phyloP scores from a whole-genome alignment of 2,113 vertebrate genomes.

The Gasterosteus aculeatus region DNA sequence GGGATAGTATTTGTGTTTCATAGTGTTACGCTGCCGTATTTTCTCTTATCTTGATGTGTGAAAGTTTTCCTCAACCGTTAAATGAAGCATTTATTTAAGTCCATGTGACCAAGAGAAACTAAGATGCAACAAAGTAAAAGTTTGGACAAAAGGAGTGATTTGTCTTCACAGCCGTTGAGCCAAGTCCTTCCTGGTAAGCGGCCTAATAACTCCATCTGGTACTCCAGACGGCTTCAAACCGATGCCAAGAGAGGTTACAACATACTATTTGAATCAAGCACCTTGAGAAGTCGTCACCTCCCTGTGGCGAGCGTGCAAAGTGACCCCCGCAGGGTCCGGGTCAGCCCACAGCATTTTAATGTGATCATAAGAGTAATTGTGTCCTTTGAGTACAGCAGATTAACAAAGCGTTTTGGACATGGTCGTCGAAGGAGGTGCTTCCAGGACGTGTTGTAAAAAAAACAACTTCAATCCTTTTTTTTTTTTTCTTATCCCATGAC shows the following conservation, averaged over 20 bases:
- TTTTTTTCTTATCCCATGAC: background rate
- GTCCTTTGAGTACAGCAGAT: too few relatives aligned
- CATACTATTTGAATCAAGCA: constrained; percentile 15
- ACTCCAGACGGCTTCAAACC: background rate
- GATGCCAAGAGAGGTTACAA: constrained; percentile 1
- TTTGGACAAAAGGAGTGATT: background rate
- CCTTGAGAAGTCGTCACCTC: constrained; percentile 15
- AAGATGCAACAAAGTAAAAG: background rate
- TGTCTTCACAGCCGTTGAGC: background rate
- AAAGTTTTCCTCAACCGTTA: background rate
- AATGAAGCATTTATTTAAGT: background rate
- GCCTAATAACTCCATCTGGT: constrained; percentile 30
- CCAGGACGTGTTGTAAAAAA: background rate
- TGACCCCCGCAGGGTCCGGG: background rate
- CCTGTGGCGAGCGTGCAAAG: constrained; percentile 2
- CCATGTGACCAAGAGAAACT: background rate
- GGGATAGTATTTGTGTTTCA: background rate
- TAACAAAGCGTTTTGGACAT: background rate
- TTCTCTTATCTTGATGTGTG: background rate
- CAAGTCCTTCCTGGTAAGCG: background rate
- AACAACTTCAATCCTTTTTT: background rate
- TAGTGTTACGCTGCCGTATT: background rate
- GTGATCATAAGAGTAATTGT: too few relatives aligned
- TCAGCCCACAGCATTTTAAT: too few relatives aligned
- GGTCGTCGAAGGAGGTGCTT: background rate